These are phyloP conservation scores for Eupithecia abbreviata DNA, from an alignment of 2,888 invertebrate species.

Conservation along the genomic window DNA sequence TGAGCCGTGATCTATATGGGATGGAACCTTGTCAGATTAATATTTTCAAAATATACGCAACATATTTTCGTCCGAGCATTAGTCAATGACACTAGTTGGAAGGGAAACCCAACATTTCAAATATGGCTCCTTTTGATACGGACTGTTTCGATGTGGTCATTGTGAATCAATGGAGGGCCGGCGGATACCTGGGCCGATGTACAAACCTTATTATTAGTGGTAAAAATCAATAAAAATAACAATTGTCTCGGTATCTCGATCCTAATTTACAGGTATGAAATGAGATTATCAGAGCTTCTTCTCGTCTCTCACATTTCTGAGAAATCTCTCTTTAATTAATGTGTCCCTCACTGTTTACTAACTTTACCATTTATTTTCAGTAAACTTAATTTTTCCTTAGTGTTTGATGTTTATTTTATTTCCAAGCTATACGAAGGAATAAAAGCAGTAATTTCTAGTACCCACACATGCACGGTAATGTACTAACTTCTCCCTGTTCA, in stretches of 20 bases:
- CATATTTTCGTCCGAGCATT: too few species aligned
- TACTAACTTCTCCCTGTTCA: neutral
- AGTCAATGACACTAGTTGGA: too few species aligned
- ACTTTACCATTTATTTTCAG: neutral
- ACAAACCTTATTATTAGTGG: too few species aligned
- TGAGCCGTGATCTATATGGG: too few species aligned
- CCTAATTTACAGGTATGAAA: neutral
- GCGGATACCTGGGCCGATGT: too few species aligned
- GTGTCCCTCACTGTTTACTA: neutral
- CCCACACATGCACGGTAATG: neutral
- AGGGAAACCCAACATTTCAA: too few species aligned
- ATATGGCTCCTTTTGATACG: too few species aligned
- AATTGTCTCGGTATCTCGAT: neutral
- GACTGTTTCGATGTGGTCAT: too few species aligned
- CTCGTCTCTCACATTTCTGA: neutral
- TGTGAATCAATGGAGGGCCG: too few species aligned
- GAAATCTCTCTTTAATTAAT: neutral
- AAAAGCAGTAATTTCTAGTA: neutral
- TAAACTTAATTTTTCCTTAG: neutral
- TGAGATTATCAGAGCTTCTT: neutral
- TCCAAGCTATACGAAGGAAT: neutral
- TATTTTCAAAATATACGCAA: too few species aligned
- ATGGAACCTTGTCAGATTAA: too few species aligned
- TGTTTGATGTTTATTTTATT: neutral
- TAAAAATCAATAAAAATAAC: too few species aligned